phyloP scores from a whole-genome alignment of 2,888 invertebrate species.

The Oscheius sp. region DNA sequence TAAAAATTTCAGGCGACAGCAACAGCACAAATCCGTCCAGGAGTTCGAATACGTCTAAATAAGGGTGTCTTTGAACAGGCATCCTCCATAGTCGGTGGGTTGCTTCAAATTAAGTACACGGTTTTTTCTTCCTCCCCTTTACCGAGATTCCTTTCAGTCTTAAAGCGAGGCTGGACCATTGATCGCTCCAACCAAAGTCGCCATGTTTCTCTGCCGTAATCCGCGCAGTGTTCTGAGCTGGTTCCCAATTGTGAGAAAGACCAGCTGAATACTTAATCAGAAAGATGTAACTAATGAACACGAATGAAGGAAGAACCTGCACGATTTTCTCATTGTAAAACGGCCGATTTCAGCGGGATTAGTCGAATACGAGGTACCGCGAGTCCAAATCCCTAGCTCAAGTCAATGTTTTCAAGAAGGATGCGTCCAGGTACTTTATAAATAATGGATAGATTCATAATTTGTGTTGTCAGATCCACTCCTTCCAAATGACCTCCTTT shows the following conservation, averaged over 20 bases:
- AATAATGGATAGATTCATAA: not conserved
- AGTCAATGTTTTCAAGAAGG: slow-evolving; percentile 72
- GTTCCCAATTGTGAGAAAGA: slow-evolving; percentile 28
- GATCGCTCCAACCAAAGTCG: slow-evolving; percentile 26
- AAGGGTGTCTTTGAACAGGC: slow-evolving; percentile 63
- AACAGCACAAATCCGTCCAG: slow-evolving; percentile 45
- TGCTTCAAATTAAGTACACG: slow-evolving; percentile 25
- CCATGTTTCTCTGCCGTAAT: slow-evolving; percentile 36
- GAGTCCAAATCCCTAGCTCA: slow-evolving; percentile 64
- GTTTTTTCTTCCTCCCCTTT: not conserved
- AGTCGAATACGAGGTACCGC: slow-evolving; percentile 68
- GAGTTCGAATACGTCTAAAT: slow-evolving; percentile 62
- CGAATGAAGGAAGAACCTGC: too few species aligned
- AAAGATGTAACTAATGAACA: too few species aligned
- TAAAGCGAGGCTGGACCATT: slow-evolving; percentile 11
- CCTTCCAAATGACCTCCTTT: slow-evolving; percentile 58
- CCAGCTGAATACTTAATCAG: slow-evolving; percentile 27
- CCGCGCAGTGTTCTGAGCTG: slow-evolving; percentile 28
- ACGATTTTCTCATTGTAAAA: slow-evolving; percentile 17
- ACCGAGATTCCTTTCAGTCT: slow-evolving; percentile 9
- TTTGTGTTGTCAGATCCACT: slow-evolving; percentile 45
- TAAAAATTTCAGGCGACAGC: slow-evolving; percentile 22
- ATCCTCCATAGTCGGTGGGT: slow-evolving; percentile 61
- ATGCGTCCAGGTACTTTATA: slow-evolving; percentile 61
- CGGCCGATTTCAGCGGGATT: slow-evolving; percentile 65